Evolutionary conservation across 2,888 invertebrate genomes (phyloP), one percentile per base, ranked within the genome.

Genomic region (Eutolmus rufibarbis): DNA sequence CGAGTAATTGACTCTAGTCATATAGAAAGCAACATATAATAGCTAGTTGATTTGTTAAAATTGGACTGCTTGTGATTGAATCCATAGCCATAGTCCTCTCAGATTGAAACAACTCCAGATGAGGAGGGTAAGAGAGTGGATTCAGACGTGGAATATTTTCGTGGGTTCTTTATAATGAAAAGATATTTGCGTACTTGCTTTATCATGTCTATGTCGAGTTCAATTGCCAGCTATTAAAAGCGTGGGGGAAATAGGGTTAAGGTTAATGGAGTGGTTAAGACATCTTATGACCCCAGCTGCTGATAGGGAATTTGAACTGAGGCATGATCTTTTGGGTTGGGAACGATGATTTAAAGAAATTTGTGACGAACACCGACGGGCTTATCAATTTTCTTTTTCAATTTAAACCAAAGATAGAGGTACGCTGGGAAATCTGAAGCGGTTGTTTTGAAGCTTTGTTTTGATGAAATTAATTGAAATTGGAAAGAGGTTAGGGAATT

Each of bases 151-250:
- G 66, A 66, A 76, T 76, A 37, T 76, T 76, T 76, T 76, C 78
- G 56, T 81, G 81, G 34, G 81, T 56, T 56, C 81, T 81, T 81
- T 81, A 56, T 81, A 43, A 81, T 23, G 34, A 81, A 43, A 81
- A 77, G 34, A 74, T 87, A 74, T 88, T 86, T 79, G 86, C 82
- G 78, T 86, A 77, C 46, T 88, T 81, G 82, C 87, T 74, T 79
- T 76, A 78, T 88, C 82, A 74, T 79, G 87, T 78, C 66, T 40
- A 66, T 87, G 87, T 79, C 87, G 79, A 87, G 79, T 79, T 78
- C 79, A 87, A 79, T 87, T 87, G 86, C 56, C 51, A 77, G 76
- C 40, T 57, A 84, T 84, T 84, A 84, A 84, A 84, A 84, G 37
- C 74, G 74, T 84, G 66, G 74, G 81, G 84, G 84, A 84, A 84